phyloP scores from a whole-genome alignment of 2,888 invertebrate species.

The Papilio gigon region DNA sequence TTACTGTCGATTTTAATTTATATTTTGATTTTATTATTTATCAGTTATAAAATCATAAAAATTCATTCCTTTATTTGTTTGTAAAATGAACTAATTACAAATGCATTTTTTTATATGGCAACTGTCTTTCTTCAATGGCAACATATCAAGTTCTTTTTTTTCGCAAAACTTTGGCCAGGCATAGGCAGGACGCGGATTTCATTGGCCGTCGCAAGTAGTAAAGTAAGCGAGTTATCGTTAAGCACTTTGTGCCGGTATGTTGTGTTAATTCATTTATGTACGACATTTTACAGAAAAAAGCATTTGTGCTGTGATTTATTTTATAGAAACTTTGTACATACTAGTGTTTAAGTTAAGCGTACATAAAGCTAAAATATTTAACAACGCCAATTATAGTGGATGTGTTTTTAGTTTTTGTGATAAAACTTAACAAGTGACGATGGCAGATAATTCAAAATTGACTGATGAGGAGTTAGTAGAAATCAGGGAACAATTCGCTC shows the following conservation, averaged over 20 bases:
- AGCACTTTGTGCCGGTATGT: slow-evolving; percentile 43
- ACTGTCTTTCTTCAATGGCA: slow-evolving; percentile 28
- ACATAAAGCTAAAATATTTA: slow-evolving; percentile 47
- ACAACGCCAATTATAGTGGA: slow-evolving; percentile 48
- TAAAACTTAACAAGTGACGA: slow-evolving; percentile 63
- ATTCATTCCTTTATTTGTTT: too few species aligned
- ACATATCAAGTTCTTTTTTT: slow-evolving; percentile 22
- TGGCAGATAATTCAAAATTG: slow-evolving; percentile 82
- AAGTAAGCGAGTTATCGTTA: slow-evolving; percentile 45
- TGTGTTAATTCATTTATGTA: slow-evolving; percentile 45
- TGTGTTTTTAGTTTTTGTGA: slow-evolving; percentile 72
- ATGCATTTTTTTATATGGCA: slow-evolving; percentile 12
- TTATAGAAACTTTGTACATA: slow-evolving; percentile 53
- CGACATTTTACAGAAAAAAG: slow-evolving; percentile 44
- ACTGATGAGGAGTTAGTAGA: slow-evolving; percentile 88
- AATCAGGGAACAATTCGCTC: slow-evolving; percentile 88
- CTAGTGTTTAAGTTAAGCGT: slow-evolving; percentile 63
- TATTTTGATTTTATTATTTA: not conserved
- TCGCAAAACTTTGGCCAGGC: slow-evolving; percentile 13
- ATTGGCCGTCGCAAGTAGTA: slow-evolving; percentile 43
- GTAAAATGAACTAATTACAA: too few species aligned
- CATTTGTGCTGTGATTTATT: slow-evolving; percentile 56
- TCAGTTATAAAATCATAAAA: not conserved
- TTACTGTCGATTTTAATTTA: not conserved
- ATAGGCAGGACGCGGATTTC: slow-evolving; percentile 24